Base-by-base conservation (phyloP, 2,113 vertebrate species). In the Pyrgilauda ruficollis region DNA sequence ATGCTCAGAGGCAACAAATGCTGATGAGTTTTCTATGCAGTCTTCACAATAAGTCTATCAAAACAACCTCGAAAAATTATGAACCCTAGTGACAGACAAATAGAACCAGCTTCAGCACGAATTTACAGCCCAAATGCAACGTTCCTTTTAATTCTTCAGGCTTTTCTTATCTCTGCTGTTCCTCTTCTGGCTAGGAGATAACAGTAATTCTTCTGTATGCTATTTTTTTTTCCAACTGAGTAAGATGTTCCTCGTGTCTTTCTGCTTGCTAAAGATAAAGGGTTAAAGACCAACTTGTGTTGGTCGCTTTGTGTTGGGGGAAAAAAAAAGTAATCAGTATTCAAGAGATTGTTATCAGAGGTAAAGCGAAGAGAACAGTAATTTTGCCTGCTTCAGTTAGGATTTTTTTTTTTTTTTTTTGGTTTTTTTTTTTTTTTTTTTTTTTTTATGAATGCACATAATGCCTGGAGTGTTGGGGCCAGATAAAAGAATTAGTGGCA, bases 401-500 rank as follows among this genome's bases (percentile, higher is more conserved):
- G 75, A 78, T 10, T 94, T 76, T 95, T 55, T 95, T 55, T 73
- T 90, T 92, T 95, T 97, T 95, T 93, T 97, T 97, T 83, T 93
- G 89, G 95, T 97, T 83, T 91, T 87, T 96, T 98, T 97, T 96
- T 98, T 98, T 64, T 49, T 37, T 46, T 62, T 77, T 89, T 96
- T 96, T 97, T 98, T 98, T 97, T 98, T 98, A 97, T 98, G 97
- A 98, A 99, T 98, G 98, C 98, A 98, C 99, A 98, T 98, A 99
- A 98, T 98, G 99, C 99, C 98, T 98, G 97, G 99, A 99, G 99
- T 99, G 99, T 99, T 99, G 98, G 98, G 99, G 98, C 98, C 99
- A 99, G 99, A 99, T 99, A 99, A 99, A 99, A 99, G 99, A 99
- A 99, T 99, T 99, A 99, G 99, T 98, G 98, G 98, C 98, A 98